A percentile compares a stretch with the other conserved stretches of the same genome.
Evolutionary conservation across 2,113 vertebrate species (phyloP).

Genomic region (Calidris pugnax): DNA sequence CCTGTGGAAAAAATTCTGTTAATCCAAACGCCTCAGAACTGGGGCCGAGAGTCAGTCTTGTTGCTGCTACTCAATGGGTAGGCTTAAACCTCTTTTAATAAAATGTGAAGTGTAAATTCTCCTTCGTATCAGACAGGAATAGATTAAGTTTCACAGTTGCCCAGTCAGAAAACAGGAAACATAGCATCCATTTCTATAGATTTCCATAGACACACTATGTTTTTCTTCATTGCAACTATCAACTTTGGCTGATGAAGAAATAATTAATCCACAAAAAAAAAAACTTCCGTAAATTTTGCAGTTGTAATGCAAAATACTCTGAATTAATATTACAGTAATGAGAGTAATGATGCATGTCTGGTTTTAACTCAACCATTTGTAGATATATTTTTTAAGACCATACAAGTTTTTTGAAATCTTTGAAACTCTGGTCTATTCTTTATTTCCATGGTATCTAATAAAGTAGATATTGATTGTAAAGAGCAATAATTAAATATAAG

Average conservation of each 20-base stretch:
- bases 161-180: neutral
- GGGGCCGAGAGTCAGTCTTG: neutral
- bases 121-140: neutral
- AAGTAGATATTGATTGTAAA: slow-evolving; percentile 45
- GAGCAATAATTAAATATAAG: slow-evolving; percentile 41
- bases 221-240: neutral
- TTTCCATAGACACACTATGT: neutral
- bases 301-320: neutral
- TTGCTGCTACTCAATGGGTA: neutral
- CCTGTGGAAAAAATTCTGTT: neutral
- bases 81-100: neutral
- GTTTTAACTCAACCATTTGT: neutral
- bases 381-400: neutral
- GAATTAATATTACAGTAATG: neutral
- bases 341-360: neutral
- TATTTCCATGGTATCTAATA: slow-evolving; percentile 50
- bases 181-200: neutral
- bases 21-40: neutral
- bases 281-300: neutral
- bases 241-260: neutral
- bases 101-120: neutral
- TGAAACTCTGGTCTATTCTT: neutral
- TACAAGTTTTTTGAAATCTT: neutral
- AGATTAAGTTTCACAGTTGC: neutral
- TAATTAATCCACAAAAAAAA: neutral